Evolutionary conservation across 2,113 vertebrate species (phyloP), one percentile per base, ranked within the genome.

Genomic region (Alaudala cheleensis): DNA sequence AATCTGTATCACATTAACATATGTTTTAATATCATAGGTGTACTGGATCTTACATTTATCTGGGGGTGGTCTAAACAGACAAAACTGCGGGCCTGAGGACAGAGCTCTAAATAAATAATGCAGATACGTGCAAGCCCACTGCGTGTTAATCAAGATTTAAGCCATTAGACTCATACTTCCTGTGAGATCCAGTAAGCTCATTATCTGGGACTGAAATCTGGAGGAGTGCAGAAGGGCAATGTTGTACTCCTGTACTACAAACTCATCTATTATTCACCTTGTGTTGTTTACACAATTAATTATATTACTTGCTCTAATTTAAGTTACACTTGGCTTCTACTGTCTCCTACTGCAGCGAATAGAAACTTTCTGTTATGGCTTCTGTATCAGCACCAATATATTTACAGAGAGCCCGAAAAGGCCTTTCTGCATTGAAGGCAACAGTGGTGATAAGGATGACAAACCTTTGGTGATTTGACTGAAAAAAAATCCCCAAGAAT

Each of bases 1-100:
- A 0, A 23, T n/a, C 33, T 40, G 4, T 13, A 11, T 14, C 40
- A 4, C 11, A 34, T 8, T 8, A 31, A 47, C 0, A 1, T 2
- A 31, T 1, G 33, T 51, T 31, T 56, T 11, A 28, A 10, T 14
- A 14, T 18, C 37, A 18, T 4, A 4, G 20, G 17, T 21, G 4
- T 15, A 10, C 14, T 11, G 53, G 3, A 40, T 76, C 8, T 60
- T 23, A 13, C 6, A 7, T 82, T 67, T 53, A 6, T 5, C 17
- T 51, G 31, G 29, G 53, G 14, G 8, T 37, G 26, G 4, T 37
- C 39, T 64, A 50, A 37, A 49, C 17, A n/a, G 61, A 24, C 24
- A 56, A 47, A 81, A 17, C 29, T 5, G 13, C 6, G 21, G 29
- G 14, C 10, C 34, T 47, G 42, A 50, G 42, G 14, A 24, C 5